These are phyloP conservation scores for Lepidothrix coronata DNA, from an alignment of 2,113 vertebrate species.

Conservation along the genomic window DNA sequence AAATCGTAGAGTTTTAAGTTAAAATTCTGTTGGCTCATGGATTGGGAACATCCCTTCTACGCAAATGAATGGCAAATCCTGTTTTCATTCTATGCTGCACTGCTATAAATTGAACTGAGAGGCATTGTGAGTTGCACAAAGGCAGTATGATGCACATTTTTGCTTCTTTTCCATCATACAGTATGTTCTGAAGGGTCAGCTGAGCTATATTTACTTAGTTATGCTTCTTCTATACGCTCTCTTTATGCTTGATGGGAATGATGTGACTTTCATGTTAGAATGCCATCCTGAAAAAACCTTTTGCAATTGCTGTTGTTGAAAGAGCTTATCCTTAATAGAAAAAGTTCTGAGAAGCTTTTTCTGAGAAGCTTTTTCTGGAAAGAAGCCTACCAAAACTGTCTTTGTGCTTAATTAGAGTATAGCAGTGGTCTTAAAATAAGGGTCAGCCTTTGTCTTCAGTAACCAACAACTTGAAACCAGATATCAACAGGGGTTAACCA, in stretches of 20 bases:
- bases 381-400: not conserved
- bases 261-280: not conserved
- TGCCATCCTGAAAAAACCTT: not conserved
- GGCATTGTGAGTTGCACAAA: not conserved
- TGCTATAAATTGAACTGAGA: not conserved
- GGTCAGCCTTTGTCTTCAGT: not conserved
- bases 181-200: not conserved
- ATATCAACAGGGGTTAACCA: not conserved
- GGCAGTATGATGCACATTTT: not conserved
- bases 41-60: not conserved
- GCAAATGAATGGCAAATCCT: not conserved
- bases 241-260: not conserved
- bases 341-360: not conserved
- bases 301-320: not conserved
- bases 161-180: not conserved
- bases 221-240: not conserved
- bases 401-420: not conserved
- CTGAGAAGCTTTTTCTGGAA: not conserved
- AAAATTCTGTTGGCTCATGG: not conserved
- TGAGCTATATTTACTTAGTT: not conserved
- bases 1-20: not conserved
- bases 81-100: not conserved
- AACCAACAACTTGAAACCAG: not conserved
- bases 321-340: not conserved
- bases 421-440: not conserved